Evolutionary conservation across 2,888 invertebrate genomes (phyloP).

Genomic region (Melikaiella ostensackeni): DNA sequence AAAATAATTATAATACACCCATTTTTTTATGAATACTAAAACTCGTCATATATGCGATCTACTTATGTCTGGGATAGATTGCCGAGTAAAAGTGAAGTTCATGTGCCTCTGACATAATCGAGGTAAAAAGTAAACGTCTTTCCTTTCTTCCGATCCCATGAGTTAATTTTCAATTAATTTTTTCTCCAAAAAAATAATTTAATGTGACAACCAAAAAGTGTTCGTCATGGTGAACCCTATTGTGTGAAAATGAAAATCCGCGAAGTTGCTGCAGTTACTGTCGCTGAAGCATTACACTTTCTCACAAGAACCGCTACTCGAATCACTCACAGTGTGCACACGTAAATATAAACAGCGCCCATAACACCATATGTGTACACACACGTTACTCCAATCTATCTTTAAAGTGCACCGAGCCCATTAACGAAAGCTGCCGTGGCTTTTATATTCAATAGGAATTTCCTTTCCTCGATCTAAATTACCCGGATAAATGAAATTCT

Average conservation of each 20-base stretch:
- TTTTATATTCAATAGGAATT: slow-evolving; percentile 32
- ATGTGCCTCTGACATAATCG: slow-evolving; percentile 26
- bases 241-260: slow-evolving; percentile 7
- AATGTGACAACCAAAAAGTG: background rate
- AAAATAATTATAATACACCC: too few relatives aligned
- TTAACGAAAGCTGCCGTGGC: slow-evolving; percentile 33
- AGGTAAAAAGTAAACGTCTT: slow-evolving; percentile 35
- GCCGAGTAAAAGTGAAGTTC: slow-evolving; percentile 39
- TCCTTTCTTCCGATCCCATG: slow-evolving; percentile 18
- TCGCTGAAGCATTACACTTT: slow-evolving; percentile 29
- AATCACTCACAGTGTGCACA: background rate
- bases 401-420: slow-evolving; percentile 33
- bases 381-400: slow-evolving; percentile 23
- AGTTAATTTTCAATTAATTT: too few relatives aligned
- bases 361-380: slow-evolving; percentile 25
- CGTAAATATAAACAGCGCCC: slow-evolving; percentile 7
- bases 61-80: background rate
- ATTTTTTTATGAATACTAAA: too few relatives aligned
- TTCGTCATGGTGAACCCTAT: background rate
- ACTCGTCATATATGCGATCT: background rate
- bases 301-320: slow-evolving; percentile 30
- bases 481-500: slow-evolving; percentile 18
- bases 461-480: slow-evolving; percentile 34
- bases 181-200: background rate
- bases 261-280: background rate